Evolutionary conservation across 2,113 vertebrate species (phyloP), one percentile per base, ranked within the genome.

Genomic region (Chloropsis hardwickii): DNA sequence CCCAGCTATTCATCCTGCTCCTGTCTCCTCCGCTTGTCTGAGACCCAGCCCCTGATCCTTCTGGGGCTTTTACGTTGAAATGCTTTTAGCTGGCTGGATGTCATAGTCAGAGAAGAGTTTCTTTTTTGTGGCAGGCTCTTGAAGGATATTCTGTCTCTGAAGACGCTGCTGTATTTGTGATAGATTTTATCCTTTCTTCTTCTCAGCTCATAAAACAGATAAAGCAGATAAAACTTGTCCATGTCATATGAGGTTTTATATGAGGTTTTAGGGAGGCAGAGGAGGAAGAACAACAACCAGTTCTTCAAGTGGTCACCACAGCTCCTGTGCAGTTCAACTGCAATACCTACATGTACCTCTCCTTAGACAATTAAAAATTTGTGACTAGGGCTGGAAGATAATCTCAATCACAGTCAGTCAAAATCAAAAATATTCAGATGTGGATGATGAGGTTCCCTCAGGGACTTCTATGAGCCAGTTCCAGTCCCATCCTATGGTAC

Each of bases 251-350:
- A 47, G 1, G 4, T 40, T n/a, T n/a, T n/a, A n/a, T n/a, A n/a
- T n/a, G n/a, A n/a, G 37, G 37, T 85, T 67, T 25, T 6, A 11
- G 20, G 6, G 4, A 35, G 14, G 12, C 2, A 74, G 20, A 71
- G 5, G 27, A 31, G 4, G 12, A 10, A 72, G 40, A 65, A 39
- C 12, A 31, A 1, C 9, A 40, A 18, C 3, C 5, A 37, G 23
- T 24, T 53, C 28, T 62, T 14, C 5, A 65, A 48, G 31, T 12
- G 22, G 7, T 13, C 42, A 44, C 42, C 37, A 40, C 12, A 48
- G 4, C 8, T 70, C 7, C 24, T 0, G 0, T 2, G 1, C 1
- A 1, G 12, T 57, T 79, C 28, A 53, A 0, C 10, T 37, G 6
- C 8, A 20, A 3, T 42, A 45, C 6, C 6, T 54, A 28, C 0